phyloP scores from a whole-genome alignment of 2,113 vertebrate species.

The Notothenia coriiceps region DNA sequence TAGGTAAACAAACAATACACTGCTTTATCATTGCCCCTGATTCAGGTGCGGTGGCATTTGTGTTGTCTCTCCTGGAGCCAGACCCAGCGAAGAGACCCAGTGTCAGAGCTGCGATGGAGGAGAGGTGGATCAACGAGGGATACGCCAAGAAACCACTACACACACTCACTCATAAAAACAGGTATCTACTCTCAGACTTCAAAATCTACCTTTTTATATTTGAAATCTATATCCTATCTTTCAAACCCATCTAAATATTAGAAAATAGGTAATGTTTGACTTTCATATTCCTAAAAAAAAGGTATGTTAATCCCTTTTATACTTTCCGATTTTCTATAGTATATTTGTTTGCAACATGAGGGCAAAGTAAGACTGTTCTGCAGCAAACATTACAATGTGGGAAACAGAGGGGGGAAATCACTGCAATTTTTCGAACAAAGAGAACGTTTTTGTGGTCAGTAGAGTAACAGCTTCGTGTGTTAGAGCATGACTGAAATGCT shows the following conservation, averaged over 20 bases:
- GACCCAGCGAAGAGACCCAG: constrained; percentile 85
- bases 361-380: constrained; percentile 3
- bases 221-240: not conserved
- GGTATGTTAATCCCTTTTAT: not conserved
- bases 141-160: constrained; percentile 79
- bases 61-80: constrained; percentile 87
- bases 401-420: constrained; percentile 37
- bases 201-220: not conserved
- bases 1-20: not conserved
- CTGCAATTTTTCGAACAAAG: constrained; percentile 53
- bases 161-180: constrained; percentile 80
- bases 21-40: not conserved
- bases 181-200: constrained; percentile 64
- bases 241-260: not conserved
- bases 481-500: constrained; percentile 57
- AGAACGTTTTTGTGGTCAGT: constrained; percentile 63
- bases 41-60: constrained; percentile 84
- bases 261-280: not conserved
- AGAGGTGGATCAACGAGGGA: constrained; percentile 86
- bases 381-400: constrained; percentile 43
- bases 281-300: not conserved
- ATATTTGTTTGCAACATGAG: not conserved
- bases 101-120: constrained; percentile 85
- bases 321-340: not conserved
- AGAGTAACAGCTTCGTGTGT: constrained; percentile 54